Base-by-base conservation (phyloP, 2,113 vertebrate species). In the Prunella fulvescens region DNA sequence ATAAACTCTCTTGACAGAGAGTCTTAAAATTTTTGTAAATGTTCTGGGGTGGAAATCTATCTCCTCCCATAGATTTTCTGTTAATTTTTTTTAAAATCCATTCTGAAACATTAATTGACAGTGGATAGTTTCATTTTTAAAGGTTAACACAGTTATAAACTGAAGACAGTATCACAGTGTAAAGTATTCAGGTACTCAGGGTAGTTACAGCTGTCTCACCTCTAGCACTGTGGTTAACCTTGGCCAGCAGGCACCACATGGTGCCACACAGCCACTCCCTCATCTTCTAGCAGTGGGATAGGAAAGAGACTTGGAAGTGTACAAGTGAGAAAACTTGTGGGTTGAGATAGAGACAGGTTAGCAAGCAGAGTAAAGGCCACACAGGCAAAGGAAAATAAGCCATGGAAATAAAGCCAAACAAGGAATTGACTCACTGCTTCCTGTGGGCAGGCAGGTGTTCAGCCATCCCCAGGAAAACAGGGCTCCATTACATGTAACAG, bases 401-500 rank as follows among this genome's bases (percentile, higher is more conserved):
- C 47, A 35, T 53, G 4, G 20, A 61, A 78, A 56, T 31, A 57
- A 82, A 78, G 50, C 7, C 37, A 45, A 64, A 15, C 5, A 57
- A 65, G 45, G 33, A 56, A 24, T 69, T 79, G 0, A 24, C 77
- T 78, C 24, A 4, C 56, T 29, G 1, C 17, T 57, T 70, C 31
- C 24, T 11, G 1, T 78, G 1, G 6, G 22, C 28, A 61, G n/a
- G 18, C 35, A 44, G 33, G 14, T 56, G 25, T 57, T 92, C 60
- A 35, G 39, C 70, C 56, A 14, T 74, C 20, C 9, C 14, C 29
- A 10, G 35, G 23, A 19, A 65, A 31, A 23, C 17, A 44, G 29
- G 35, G 28, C 25, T 71, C 28, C n/a, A 11, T 57, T 31, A 14
- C 0, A 2, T 0, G 0, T 56, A 35, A 13, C 0, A 0, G 39